Base-by-base conservation (phyloP, 2,113 vertebrate species). In the Anhinga rufa region DNA sequence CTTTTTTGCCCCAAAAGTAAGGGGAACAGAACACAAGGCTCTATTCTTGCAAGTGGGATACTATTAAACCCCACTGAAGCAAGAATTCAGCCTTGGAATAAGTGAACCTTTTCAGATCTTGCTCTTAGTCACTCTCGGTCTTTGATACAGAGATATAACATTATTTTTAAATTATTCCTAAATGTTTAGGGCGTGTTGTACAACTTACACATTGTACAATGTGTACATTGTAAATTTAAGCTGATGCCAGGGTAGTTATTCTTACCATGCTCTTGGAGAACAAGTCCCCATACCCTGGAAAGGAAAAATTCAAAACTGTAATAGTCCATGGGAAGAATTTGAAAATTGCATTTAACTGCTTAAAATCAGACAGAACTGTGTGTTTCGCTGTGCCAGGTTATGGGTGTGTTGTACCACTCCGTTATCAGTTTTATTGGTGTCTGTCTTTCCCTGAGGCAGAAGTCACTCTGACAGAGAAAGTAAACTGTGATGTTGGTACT, bases 61-160 rank as follows among this genome's bases (percentile, higher is more conserved):
- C 42, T 87, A 31, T 70, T 77, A 77, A 96, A 88, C 93, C 75
- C 92, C 70, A 93, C 51, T 70, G 78, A 87, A 91, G 81, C 54
- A 94, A 83, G 86, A 95, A 96, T 96, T 96, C 91, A 64, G 86
- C 55, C 49, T 46, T 82, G 26, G 42, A 78, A 93, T 86, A 95
- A 95, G 51, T 40, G 71, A 91, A 77, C n/a, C 75, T 93, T 95
- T 96, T 96, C 74, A 95, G 75, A 77, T 82, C 78, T 87, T 70
- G 40, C 51, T 92, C 32, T 80, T 76, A 61, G 62, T 74, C 62
- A 32, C 29, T 91, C 61, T 79, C 36, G 49, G 70, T 40, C 81
- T 97, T 95, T 90, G 86, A 79, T 87, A 80, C 46, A 86, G 82
- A 74, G 78, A 8, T 96, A 84, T 8, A 97, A 93, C 84, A 90